Conservation (phyloP, 2,888 invertebrate species). For the Eupithecia dodoneata region DNA sequence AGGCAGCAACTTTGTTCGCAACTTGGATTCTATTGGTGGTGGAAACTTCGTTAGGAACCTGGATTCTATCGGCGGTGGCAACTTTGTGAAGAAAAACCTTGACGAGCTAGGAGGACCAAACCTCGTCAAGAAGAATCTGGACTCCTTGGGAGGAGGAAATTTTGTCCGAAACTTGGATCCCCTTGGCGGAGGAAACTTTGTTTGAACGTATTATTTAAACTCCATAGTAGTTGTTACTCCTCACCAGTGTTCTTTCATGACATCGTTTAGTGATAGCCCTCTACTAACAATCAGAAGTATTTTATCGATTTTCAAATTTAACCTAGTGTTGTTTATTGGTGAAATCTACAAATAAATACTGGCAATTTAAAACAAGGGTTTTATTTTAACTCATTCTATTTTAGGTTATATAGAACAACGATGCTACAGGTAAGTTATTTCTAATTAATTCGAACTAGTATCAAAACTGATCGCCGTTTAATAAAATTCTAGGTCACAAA, state of each 20-base stretch:
- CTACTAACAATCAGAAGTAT: constrained; percentile 47
- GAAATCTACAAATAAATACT: constrained; percentile 57
- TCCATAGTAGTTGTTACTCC: constrained; percentile 39
- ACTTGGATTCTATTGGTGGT: constrained; percentile 73
- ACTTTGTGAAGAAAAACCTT: constrained; percentile 74
- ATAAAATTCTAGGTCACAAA: constrained; percentile 69
- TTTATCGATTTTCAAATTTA: constrained; percentile 46
- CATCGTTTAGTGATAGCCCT: constrained; percentile 58
- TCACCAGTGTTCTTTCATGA: constrained; percentile 28
- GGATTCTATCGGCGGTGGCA: constrained; percentile 72
- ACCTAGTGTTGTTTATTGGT: constrained; percentile 48
- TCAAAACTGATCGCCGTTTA: constrained; percentile 13
- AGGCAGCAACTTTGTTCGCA: constrained; percentile 71
- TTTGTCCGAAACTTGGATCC: constrained; percentile 71
- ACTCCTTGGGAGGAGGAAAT: constrained; percentile 74
- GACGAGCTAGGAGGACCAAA: constrained; percentile 76
- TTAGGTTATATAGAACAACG: neutral
- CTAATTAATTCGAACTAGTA: neutral
- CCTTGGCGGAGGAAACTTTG: constrained; percentile 72
- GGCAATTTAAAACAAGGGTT: constrained; percentile 46
- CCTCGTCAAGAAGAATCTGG: constrained; percentile 72
- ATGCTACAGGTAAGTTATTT: neutral
- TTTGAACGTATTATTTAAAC: constrained; percentile 51
- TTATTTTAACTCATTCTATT: neutral
- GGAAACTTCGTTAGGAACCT: constrained; percentile 75